These are phyloP conservation scores for Tachyglossus aculeatus DNA, from an alignment of 2,797 vertebrate genomes.

Conservation along the genomic window DNA sequence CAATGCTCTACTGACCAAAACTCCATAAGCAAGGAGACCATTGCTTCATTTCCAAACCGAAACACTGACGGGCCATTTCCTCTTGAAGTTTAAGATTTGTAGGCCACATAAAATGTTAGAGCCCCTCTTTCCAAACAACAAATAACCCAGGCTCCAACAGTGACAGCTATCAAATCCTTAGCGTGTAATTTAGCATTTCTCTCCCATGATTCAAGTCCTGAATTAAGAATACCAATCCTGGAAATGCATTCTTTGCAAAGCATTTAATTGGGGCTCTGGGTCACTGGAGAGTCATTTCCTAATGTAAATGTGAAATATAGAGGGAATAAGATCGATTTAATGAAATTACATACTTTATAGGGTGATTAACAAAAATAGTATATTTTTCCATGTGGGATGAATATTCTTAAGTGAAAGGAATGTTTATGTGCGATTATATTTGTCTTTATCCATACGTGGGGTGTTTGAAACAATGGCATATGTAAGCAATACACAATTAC, in stretches of 20 bases:
- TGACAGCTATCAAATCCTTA: slow-evolving; percentile 48
- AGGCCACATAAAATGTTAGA: slow-evolving; percentile 49
- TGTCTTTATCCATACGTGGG: not conserved
- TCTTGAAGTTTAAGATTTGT: slow-evolving; percentile 45
- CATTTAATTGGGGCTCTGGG: not conserved
- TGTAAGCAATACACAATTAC: too few relatives aligned
- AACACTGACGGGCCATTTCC: not conserved
- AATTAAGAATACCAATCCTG: slow-evolving; percentile 3
- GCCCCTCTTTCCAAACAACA: slow-evolving; percentile 33
- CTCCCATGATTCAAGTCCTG: slow-evolving; percentile 25
- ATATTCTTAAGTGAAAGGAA: slow-evolving; percentile 51
- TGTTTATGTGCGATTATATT: not conserved
- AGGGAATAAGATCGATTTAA: slow-evolving; percentile 27
- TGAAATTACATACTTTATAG: slow-evolving; percentile 47
- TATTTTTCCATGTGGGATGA: slow-evolving; percentile 49
- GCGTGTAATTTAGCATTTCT: slow-evolving; percentile 40
- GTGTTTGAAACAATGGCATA: too few relatives aligned
- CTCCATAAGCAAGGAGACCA: too few relatives aligned
- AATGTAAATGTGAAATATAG: slow-evolving; percentile 1
- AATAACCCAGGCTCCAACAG: slow-evolving; percentile 22
- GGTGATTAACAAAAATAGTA: slow-evolving; percentile 48
- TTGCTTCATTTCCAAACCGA: slow-evolving; percentile 31
- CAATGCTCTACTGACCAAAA: too few relatives aligned
- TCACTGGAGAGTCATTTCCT: slow-evolving; percentile 25
- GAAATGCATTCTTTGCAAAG: slow-evolving; percentile 15